Conservation (phyloP, 2,888 invertebrate genomes). For the Drosophila anomelani region DNA sequence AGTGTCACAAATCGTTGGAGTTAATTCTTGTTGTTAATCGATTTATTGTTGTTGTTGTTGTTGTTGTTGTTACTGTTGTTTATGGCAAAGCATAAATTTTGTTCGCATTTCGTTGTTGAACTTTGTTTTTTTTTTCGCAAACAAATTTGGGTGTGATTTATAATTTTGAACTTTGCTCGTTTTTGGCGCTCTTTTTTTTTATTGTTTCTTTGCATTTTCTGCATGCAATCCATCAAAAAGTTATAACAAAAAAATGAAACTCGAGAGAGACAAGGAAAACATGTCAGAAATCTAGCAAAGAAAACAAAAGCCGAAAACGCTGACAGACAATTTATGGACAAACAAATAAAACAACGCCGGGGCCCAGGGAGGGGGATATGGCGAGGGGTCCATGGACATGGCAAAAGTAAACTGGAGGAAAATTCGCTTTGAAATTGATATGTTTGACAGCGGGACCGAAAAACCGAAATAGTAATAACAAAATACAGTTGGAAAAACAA, state of each 20-base stretch:
- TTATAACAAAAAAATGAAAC: conserved; percentile 21
- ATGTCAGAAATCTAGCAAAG: conserved; percentile 69
- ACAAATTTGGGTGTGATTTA: conserved; percentile 71
- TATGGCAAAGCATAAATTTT: conserved; percentile 61
- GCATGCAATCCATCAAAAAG: conserved; percentile 69
- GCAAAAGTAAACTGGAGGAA: conserved; percentile 25
- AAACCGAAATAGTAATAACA: conserved; percentile 45
- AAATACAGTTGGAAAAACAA: conserved; percentile 43
- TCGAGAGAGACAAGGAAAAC: conserved; percentile 48
- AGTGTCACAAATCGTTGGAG: conserved; percentile 78
- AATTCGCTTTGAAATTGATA: conserved; percentile 75
- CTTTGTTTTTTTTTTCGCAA: conserved; percentile 19
- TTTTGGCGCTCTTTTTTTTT: conserved; percentile 12
- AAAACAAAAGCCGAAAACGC: conserved; percentile 50
- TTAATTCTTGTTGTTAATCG: conserved; percentile 71
- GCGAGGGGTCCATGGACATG: conserved; percentile 4
- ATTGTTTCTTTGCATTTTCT: conserved; percentile 9
- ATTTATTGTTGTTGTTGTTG: conserved; percentile 42
- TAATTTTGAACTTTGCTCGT: conserved; percentile 53
- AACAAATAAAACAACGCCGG: conserved; percentile 47
- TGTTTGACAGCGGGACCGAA: conserved; percentile 73
- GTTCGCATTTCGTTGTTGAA: background rate
- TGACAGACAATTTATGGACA: conserved; percentile 73
- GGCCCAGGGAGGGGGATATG: background rate
- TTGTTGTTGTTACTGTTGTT: conserved; percentile 42